Evolutionary conservation across 2,113 vertebrate genomes (phyloP).

Genomic region (Mungos mungo): DNA sequence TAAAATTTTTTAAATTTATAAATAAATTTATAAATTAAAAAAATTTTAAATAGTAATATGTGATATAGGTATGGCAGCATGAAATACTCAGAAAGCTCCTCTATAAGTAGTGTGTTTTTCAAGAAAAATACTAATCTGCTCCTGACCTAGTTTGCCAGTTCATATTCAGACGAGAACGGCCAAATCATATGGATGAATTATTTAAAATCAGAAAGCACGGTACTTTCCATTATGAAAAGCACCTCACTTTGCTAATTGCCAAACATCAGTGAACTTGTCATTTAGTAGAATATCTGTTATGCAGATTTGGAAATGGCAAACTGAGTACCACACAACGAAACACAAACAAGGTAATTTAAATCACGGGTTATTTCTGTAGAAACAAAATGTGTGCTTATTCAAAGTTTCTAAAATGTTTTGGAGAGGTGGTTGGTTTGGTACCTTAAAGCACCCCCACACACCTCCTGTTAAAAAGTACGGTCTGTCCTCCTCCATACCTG

Average conservation of each 20-base stretch:
- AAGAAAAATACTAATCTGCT: background rate
- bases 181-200: constrained; percentile 52
- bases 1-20: no score
- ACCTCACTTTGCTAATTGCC: constrained; percentile 57
- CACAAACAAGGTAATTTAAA: background rate
- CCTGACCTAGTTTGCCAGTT: background rate
- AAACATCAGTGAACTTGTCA: constrained; percentile 47
- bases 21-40: no score
- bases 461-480: background rate
- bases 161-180: background rate
- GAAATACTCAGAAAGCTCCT: background rate
- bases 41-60: background rate
- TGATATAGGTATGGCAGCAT: background rate
- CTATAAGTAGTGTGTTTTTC: background rate
- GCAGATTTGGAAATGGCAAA: background rate
- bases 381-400: background rate
- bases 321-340: background rate
- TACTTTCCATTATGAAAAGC: constrained; percentile 63
- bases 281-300: constrained; percentile 48
- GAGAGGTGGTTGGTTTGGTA: background rate
- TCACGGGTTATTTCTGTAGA: background rate
- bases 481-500: background rate
- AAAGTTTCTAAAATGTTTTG: background rate
- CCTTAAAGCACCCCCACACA: background rate
- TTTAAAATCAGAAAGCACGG: constrained; percentile 47